These are phyloP conservation scores for Caiman crocodilus DNA, from an alignment of 2,797 vertebrate species.

Conservation along the genomic window DNA sequence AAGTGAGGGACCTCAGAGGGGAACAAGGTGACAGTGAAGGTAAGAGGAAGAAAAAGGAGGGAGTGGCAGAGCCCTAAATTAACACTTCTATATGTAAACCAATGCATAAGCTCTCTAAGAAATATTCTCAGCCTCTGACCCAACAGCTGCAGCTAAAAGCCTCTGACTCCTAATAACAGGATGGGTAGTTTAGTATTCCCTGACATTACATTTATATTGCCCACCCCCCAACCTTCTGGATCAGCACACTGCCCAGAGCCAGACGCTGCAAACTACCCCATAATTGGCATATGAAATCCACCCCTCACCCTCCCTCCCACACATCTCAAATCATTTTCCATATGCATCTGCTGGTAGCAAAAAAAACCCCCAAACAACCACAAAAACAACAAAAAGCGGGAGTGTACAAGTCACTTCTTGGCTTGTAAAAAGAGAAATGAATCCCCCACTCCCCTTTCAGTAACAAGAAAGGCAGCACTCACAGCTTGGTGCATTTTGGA, in stretches of 20 bases:
- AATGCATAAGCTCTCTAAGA: slow-evolving; percentile 41
- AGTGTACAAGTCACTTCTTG: background rate
- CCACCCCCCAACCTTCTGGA: background rate
- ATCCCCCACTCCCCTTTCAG: slow-evolving; percentile 57
- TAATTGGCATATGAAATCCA: background rate
- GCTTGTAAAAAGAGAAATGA: slow-evolving; percentile 5
- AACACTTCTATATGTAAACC: background rate
- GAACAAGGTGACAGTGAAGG: background rate
- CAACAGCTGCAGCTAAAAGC: slow-evolving; percentile 20
- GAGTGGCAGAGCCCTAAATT: slow-evolving; percentile 7
- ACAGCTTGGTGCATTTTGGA: slow-evolving; percentile 91
- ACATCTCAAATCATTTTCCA: background rate
- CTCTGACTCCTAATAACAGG: background rate
- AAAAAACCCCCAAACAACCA: background rate
- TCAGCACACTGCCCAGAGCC: background rate
- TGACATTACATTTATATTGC: background rate
- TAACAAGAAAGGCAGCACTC: slow-evolving; percentile 85
- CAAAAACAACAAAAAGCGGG: slow-evolving; percentile 24
- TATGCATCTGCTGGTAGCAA: background rate
- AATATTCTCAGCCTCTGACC: slow-evolving; percentile 59
- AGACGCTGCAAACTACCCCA: background rate
- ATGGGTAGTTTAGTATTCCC: background rate
- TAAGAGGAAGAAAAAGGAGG: background rate
- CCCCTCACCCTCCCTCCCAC: background rate
- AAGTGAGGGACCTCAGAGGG: slow-evolving; percentile 40